Conservation (phyloP, 64 coral and sea anemone species). For the Pocillopora damicornis region DNA sequence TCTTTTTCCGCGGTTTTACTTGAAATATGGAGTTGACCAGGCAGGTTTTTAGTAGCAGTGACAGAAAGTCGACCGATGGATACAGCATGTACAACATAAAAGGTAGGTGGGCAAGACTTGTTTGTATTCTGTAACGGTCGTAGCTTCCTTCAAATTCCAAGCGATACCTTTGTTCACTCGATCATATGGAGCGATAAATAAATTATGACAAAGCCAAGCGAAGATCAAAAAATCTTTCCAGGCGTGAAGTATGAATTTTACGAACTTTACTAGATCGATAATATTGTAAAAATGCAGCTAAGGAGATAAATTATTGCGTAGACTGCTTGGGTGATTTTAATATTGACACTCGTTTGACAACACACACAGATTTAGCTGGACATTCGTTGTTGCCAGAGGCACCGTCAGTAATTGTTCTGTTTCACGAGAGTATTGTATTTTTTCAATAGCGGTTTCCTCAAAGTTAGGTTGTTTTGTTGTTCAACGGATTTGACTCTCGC, state of each 20-base stretch:
- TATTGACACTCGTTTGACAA: background rate
- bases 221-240: slow-evolving; percentile 11
- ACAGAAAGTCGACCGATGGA: slow-evolving; percentile 18
- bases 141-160: slow-evolving; percentile 16
- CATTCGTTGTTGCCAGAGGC: too few relatives aligned
- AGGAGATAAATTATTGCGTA: background rate
- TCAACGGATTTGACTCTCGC: too few relatives aligned
- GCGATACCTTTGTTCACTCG: background rate
- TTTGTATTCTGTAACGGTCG: slow-evolving; percentile 7
- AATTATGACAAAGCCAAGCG: background rate
- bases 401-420: too few relatives aligned
- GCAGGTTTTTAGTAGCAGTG: slow-evolving; percentile 61
- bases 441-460: too few relatives aligned
- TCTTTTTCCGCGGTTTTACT: slow-evolving; percentile 10
- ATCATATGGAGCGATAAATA: slow-evolving; percentile 44
- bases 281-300: background rate
- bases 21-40: slow-evolving; percentile 63
- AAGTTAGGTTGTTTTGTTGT: too few relatives aligned
- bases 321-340: background rate
- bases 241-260: slow-evolving; percentile 19
- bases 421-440: too few relatives aligned
- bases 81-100: slow-evolving; percentile 41
- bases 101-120: slow-evolving; percentile 5
- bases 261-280: background rate
- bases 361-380: too few relatives aligned